These are phyloP conservation scores for Choreutis nemorana DNA, from an alignment of 2,888 invertebrate species.

Conservation along the genomic window DNA sequence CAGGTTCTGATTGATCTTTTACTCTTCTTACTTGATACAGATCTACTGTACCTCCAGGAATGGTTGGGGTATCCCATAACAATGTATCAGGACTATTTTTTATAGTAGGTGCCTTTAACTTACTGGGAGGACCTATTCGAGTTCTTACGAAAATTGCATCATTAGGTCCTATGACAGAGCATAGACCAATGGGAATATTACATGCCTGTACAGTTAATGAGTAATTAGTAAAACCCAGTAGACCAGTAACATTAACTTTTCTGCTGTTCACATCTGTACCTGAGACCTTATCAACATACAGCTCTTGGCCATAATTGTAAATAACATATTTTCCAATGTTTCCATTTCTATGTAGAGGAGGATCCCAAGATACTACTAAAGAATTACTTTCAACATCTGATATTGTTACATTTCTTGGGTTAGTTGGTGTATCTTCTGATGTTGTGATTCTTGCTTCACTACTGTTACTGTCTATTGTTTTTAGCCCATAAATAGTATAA, in stretches of 20 bases:
- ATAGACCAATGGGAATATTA: conserved; percentile 63
- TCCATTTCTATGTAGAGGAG: conserved; percentile 78
- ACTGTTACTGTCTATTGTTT: conserved; percentile 33
- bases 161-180: conserved; percentile 63
- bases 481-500: conserved; percentile 45
- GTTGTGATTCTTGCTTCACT: conserved; percentile 72
- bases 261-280: conserved; percentile 29
- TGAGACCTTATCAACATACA: conserved; percentile 23
- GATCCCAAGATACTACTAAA: conserved; percentile 71
- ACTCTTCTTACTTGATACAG: conserved; percentile 62
- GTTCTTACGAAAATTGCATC: conserved; percentile 63
- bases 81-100: conserved; percentile 32
- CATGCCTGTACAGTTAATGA: conserved; percentile 76
- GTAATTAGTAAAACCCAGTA: conserved; percentile 73
- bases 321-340: conserved; percentile 73
- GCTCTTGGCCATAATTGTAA: conserved; percentile 41
- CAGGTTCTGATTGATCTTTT: conserved; percentile 28
- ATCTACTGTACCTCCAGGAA: conserved; percentile 62
- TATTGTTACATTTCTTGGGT: conserved; percentile 68
- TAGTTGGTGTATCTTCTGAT: conserved; percentile 70
- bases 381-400: conserved; percentile 69
- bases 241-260: conserved; percentile 24
- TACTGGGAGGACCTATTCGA: conserved; percentile 67
- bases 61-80: conserved; percentile 57
- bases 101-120: conserved; percentile 31